Evolutionary conservation across 2,888 invertebrate genomes (phyloP), one percentile per base, ranked within the genome.

Genomic region (Anorthoa munda): DNA sequence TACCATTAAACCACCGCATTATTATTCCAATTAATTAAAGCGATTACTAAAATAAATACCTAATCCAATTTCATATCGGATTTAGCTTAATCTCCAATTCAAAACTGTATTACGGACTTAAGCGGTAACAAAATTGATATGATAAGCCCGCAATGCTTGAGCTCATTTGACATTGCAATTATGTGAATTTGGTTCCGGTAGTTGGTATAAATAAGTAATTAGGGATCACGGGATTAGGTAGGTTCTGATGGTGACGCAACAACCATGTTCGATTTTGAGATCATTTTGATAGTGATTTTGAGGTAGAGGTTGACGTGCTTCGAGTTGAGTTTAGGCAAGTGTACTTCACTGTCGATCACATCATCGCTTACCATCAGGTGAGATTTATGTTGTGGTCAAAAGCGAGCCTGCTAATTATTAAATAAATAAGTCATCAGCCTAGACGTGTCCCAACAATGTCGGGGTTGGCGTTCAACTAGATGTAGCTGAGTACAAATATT

Each of bases 31-130:
- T 66, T 66, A 68, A 85, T 75, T 21, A 66, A 66, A 72, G 12
- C 63, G 60, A 85, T 75, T 83, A 75, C 39, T 51, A 55, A 59
- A 63, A 66, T 83, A 79, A 85, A 79, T 70, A 75, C 39, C 31
- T 65, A 51, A 85, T 61, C 50, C 66, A 56, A 65, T 75, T 45
- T 53, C 65, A 58, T 68, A 77, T 67, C 66, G 31, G 63, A 39
- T 83, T 86, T 50, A 64, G 11, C 31, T n/a, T 83, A 86, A 83
- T 81, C 72, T 74, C 70, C 56, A 69, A 64, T 77, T 77, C 80
- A 73, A 73, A 83, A 80, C 77, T 80, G 65, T 76, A 69, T 61
- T 65, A 75, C 46, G 48, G 67, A 76, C 18, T 53, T 58, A 55
- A 66, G 65, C 55, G 50, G 50, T 72, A 65, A 50, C 56, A 68